Conservation (phyloP, 2,888 invertebrate genomes). For the Leucophenga montana region DNA sequence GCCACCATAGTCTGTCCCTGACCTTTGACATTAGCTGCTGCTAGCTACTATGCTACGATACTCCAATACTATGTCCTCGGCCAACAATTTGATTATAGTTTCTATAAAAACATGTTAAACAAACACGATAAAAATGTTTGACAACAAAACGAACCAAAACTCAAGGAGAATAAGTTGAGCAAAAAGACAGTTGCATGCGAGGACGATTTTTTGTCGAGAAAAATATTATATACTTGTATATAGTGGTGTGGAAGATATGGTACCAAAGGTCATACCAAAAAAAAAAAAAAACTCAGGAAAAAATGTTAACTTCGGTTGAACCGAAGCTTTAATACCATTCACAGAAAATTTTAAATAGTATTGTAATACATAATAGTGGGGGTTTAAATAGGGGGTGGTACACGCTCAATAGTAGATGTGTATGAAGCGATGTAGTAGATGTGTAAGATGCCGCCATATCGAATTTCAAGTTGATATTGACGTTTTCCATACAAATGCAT, state of each 20-base stretch:
- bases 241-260: not conserved
- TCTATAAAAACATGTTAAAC: constrained; percentile 60
- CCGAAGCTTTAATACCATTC: too few species aligned
- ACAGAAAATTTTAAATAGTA: too few species aligned
- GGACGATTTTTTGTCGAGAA: constrained; percentile 11
- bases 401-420: too few species aligned
- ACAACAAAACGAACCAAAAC: constrained; percentile 35
- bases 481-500: too few species aligned
- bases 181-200: constrained; percentile 14
- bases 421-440: too few species aligned
- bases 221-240: not conserved
- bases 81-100: constrained; percentile 61
- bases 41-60: too few species aligned
- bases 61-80: constrained; percentile 41
- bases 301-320: too few species aligned
- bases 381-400: too few species aligned
- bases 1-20: constrained; percentile 44
- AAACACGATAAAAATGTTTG: constrained; percentile 60
- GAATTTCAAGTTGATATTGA: too few species aligned
- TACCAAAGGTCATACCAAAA: constrained; percentile 4
- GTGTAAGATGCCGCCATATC: too few species aligned
- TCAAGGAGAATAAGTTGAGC: not conserved
- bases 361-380: too few species aligned
- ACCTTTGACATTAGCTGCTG: constrained; percentile 54
- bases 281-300: constrained; percentile 11